These are phyloP conservation scores for Maccullochella peelii DNA, from an alignment of 2,113 vertebrate species.

Conservation along the genomic window DNA sequence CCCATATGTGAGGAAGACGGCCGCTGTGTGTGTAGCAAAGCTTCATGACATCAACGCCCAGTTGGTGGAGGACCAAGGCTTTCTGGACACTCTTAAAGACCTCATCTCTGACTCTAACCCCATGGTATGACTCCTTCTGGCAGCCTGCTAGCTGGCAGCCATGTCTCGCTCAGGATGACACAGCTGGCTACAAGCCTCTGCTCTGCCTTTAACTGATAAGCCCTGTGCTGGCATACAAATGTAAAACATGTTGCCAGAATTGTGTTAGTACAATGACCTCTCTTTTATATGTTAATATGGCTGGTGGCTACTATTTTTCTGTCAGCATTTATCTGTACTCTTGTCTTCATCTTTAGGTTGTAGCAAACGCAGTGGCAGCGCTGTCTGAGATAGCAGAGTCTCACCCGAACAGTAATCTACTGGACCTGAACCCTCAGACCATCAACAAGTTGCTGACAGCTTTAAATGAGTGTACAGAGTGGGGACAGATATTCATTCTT, in stretches of 20 bases:
- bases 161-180: slow-evolving; percentile 2
- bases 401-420: slow-evolving; percentile 96
- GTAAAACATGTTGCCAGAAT: background rate
- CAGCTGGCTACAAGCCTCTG: slow-evolving; percentile 5
- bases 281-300: background rate
- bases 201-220: slow-evolving; percentile 20
- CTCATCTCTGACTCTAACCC: slow-evolving; percentile 99
- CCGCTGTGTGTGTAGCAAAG: slow-evolving; percentile 96
- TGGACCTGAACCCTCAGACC: slow-evolving; percentile 97
- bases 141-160: background rate
- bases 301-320: background rate
- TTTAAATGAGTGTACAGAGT: slow-evolving; percentile 97
- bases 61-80: slow-evolving; percentile 98
- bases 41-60: slow-evolving; percentile 98
- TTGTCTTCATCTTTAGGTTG: slow-evolving; percentile 85
- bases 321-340: slow-evolving; percentile 3
- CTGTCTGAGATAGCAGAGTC: slow-evolving; percentile 98
- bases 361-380: slow-evolving; percentile 96
- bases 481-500: slow-evolving; percentile 99
- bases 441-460: slow-evolving; percentile 98
- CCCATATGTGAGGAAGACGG: slow-evolving; percentile 97
- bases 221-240: background rate
- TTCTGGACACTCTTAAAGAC: slow-evolving; percentile 97
- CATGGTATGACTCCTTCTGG: slow-evolving; percentile 86
- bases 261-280: background rate